These are phyloP conservation scores for Ardeotis arabs DNA, from an alignment of 2,113 vertebrate genomes.

Conservation along the genomic window DNA sequence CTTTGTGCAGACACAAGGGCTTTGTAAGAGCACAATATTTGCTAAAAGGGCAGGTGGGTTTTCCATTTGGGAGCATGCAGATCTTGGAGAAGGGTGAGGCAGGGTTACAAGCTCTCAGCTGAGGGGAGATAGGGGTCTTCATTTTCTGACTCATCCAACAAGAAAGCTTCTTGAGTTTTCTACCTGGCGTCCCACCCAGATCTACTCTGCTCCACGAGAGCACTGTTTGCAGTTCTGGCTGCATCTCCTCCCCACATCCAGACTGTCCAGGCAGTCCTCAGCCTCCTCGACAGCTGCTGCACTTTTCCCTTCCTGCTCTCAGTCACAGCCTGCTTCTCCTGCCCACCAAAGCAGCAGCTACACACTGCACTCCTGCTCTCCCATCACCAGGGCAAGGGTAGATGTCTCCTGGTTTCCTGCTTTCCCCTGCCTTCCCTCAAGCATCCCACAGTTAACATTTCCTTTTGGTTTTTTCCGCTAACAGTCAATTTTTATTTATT, in stretches of 20 bases:
- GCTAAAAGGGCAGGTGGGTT: background rate
- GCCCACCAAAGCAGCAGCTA: background rate
- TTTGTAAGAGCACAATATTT: background rate
- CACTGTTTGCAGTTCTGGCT: background rate
- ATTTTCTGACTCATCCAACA: background rate
- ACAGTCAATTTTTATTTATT: background rate
- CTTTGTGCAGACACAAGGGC: background rate
- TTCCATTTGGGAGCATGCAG: background rate
- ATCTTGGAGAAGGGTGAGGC: background rate
- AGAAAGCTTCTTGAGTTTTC: background rate
- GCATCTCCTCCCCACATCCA: background rate
- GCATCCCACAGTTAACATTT: background rate
- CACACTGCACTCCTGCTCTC: background rate
- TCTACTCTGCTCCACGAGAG: accelerated
- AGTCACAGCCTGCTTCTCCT: background rate
- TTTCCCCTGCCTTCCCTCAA: background rate
- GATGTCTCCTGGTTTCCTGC: background rate
- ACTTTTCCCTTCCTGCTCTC: background rate
- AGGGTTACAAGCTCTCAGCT: background rate
- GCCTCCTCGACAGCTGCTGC: background rate
- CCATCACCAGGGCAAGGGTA: background rate
- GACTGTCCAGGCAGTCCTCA: background rate
- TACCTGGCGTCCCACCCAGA: background rate
- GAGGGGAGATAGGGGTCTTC: background rate
- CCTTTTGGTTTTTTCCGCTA: background rate